Base-by-base conservation (phyloP, 92 coral and sea anemone species). In the Palythoa caribaeorum region DNA sequence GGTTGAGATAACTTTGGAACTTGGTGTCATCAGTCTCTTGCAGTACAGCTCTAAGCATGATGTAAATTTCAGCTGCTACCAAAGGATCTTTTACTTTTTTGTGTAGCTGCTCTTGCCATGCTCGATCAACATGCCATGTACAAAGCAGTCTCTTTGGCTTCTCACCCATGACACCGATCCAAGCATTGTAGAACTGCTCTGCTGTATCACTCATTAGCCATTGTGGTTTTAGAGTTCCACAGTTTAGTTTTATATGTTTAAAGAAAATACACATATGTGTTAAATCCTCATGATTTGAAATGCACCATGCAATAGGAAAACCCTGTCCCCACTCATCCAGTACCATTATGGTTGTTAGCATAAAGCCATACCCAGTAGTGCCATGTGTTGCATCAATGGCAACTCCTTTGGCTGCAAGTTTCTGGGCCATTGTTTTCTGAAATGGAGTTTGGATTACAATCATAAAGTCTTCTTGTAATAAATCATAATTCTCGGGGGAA, bases 261-360 rank as follows among this genome's bases (percentile, higher is more conserved):
- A 87, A 87, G 73, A 92, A 90, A 15, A 90, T 52, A 2, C 86
- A 71, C 91, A 92, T 80, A 10, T 51, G 79, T 1, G 81, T 89
- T 28, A 81, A 78, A 59, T 85, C 92, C 73, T 92, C 94, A 38
- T 87, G 92, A 71, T 87, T 90, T 16, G 91, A 86, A 13, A 92
- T 51, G 60, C 92, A 90, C 93, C 93, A 92, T 9, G 95, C 93
- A 14, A 76, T 84, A 21, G 90, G 92, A 77, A 93, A 73, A 17
- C 93, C 95, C 38, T 87, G 89, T 5, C 90, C 92, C 88, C 55
- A 90, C 10, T 93, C 95, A 88, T 93, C 93, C 35, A 84, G 68
- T 57, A 90, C 93, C 72, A 87, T 21, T 17, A 93, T 28, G 5
- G 95, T 87, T 60, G 84, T 84, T 13, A 93, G 91, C 9, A 20